phyloP scores from a whole-genome alignment of 30 jellyfish, hydroid and myxozoan species.

The Hydractinia echinata region DNA sequence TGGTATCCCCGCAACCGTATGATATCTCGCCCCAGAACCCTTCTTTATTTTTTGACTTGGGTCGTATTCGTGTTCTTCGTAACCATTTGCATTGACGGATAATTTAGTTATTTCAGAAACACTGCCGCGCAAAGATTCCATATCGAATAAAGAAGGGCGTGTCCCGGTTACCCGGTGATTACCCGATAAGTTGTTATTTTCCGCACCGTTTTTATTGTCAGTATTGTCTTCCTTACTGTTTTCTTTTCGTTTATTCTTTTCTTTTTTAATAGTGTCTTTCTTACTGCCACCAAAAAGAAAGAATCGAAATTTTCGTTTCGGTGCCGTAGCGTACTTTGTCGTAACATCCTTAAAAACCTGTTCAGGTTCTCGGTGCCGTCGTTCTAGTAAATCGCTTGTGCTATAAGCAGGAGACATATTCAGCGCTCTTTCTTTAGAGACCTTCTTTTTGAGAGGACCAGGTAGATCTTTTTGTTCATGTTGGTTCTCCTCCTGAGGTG shows the following conservation, averaged over 20 bases:
- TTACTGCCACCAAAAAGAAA: neutral
- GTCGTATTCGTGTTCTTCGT: neutral
- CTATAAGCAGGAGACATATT: constrained; percentile 2
- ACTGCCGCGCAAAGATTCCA: neutral
- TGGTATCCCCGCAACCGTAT: neutral
- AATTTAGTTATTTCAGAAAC: neutral
- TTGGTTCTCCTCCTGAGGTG: neutral
- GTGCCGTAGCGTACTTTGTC: neutral
- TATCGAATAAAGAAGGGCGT: neutral
- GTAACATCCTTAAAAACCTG: neutral
- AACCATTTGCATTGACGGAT: neutral
- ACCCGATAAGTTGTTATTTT: neutral
- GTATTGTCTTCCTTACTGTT: neutral
- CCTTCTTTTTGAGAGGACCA: neutral
- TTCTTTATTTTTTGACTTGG: neutral
- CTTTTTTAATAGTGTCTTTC: neutral
- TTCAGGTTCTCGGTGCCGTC: neutral
- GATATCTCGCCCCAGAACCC: neutral
- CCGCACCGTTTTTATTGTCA: neutral
- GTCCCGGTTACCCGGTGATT: neutral
- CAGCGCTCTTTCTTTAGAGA: neutral
- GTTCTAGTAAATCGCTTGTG: neutral
- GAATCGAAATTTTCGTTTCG: neutral
- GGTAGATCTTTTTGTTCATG: neutral
- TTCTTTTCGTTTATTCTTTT: neutral